These are phyloP conservation scores for Apamea epomidion DNA, from an alignment of 2,888 invertebrate genomes.

Conservation along the genomic window DNA sequence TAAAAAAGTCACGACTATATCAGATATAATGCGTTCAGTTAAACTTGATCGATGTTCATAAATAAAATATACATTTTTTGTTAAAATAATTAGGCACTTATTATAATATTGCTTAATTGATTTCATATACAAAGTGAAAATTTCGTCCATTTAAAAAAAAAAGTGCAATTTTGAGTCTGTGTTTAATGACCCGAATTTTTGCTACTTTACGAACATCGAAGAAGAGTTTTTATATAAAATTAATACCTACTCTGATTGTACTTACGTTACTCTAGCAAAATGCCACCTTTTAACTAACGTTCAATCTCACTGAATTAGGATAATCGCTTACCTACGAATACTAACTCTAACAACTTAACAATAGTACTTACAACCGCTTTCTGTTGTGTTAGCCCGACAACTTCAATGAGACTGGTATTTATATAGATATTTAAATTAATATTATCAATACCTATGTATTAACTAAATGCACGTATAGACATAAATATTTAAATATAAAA, in stretches of 20 bases:
- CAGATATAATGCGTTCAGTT: conserved; percentile 33
- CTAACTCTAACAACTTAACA: conserved; percentile 50
- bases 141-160: conserved; percentile 7
- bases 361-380: conserved; percentile 62
- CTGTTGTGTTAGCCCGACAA: conserved; percentile 53
- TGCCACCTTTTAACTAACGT: conserved; percentile 78
- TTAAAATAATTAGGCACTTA: conserved; percentile 4
- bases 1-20: conserved; percentile 33
- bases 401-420: conserved; percentile 32
- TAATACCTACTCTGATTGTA: conserved; percentile 69
- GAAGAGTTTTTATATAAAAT: conserved; percentile 43
- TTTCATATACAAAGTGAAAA: not conserved
- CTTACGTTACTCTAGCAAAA: conserved; percentile 77
- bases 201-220: conserved; percentile 34
- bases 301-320: conserved; percentile 78
- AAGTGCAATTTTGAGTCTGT: not conserved
- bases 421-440: conserved; percentile 28
- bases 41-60: conserved; percentile 46
- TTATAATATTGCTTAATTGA: not conserved
- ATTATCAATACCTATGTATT: conserved; percentile 35
- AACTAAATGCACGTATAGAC: conserved; percentile 59
- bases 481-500: conserved; percentile 27
- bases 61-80: not conserved
- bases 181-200: not conserved
- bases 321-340: conserved; percentile 61